A percentile compares a stretch with the other conserved stretches of the same genome.
Evolutionary conservation across 2,797 vertebrate species (phyloP).

Genomic region (Coregonus sp.): DNA sequence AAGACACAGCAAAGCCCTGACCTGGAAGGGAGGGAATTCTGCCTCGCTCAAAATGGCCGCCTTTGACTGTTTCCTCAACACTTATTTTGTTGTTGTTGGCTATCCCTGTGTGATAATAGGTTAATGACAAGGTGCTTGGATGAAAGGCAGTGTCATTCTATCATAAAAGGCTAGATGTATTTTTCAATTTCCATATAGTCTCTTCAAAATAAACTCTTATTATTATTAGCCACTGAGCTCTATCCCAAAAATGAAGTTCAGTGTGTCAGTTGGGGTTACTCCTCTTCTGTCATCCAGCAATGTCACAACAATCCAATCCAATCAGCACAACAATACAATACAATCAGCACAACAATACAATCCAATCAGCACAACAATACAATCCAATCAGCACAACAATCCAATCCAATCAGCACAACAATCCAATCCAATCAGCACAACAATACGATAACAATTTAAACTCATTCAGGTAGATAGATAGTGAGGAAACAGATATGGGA

Average conservation of each 20-base stretch:
- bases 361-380: too few species aligned
- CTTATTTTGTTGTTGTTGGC: too few species aligned
- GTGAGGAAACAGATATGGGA: constrained; percentile 1
- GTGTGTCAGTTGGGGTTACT: constrained; percentile 27
- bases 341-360: too few species aligned
- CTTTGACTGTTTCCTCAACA: neutral
- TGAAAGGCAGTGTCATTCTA: constrained; percentile 4
- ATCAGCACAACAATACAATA: too few species aligned
- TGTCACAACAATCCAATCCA: too few species aligned
- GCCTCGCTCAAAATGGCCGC: neutral
- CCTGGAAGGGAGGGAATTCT: neutral
- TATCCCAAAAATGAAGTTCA: constrained; percentile 27
- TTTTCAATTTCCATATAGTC: neutral
- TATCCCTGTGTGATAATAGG: neutral
- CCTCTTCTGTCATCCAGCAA: constrained; percentile 11
- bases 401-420: too few species aligned
- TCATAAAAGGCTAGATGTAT: neutral
- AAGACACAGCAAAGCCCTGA: constrained; percentile 6
- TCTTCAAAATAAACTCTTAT: neutral
- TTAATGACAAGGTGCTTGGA: constrained; percentile 2
- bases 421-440: too few species aligned
- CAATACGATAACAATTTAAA: too few species aligned
- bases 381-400: too few species aligned
- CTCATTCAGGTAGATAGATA: neutral
- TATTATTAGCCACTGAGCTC: constrained; percentile 23